Evolutionary conservation across 2,888 invertebrate genomes (phyloP), one percentile per base, ranked within the genome.

Genomic region (Eupeodes luniger): DNA sequence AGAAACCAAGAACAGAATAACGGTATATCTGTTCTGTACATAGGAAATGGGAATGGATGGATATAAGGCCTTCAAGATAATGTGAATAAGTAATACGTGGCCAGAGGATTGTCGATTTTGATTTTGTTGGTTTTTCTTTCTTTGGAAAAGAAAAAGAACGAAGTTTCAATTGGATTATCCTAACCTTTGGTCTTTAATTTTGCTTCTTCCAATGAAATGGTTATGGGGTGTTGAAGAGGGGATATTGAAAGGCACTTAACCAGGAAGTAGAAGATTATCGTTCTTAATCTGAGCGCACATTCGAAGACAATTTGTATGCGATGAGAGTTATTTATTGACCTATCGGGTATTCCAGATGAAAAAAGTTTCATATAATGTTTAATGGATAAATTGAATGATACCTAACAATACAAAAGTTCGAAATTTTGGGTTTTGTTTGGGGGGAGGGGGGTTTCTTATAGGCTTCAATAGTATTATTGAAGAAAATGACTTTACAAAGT

Each of bases 71-170:
- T 62, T 19, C 19, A 14, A 40, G 62, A 76, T 72, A 59, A 72
- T 72, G 77, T 83, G 82, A 77, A 82, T 57, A 72, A 82, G 64
- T 70, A 62, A 79, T 66, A 66, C 57, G 70, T 66, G 82, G 70
- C 70, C 62, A 64, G 40, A 19, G 64, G 66, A 75, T 69, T 80
- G 61, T 62, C 57, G 66, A 75, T 69, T 80, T 55, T 62, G 62
- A 62, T 79, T 79, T 79, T 67, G 51, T 75, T 55, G 40, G 70
- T 69, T 53, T 69, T 40, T 14, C n/a, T 66, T 27, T 49, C 27
- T 49, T 40, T 53, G 19, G 12, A 64, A 7, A 44, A 47, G 47
- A 64, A 40, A 44, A 2, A 14, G 6, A 44, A 19, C 6, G 1
- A 72, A 72, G 27, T 72, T 72, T 59, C 72, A 72, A 72, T 72